Evolutionary conservation across 2,797 vertebrate species (phyloP).

Genomic region (Gorsachius magnificus): DNA sequence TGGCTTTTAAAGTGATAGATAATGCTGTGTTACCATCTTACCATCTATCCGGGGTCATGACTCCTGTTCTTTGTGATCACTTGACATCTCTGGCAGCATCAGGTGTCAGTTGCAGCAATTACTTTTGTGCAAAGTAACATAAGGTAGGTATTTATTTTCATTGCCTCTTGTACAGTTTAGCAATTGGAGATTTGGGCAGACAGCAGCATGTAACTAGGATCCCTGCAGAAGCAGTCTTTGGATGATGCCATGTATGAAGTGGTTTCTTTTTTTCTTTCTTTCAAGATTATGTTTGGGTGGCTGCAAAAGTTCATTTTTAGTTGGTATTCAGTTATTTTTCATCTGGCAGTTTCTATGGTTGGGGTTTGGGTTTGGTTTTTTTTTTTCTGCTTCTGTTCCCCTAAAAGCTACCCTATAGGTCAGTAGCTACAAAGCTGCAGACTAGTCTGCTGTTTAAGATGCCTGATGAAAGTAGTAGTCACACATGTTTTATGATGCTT

Average conservation of each 20-base stretch:
- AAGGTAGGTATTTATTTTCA: neutral
- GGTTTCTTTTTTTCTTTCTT: neutral
- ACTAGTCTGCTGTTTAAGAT: neutral
- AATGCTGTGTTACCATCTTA: neutral
- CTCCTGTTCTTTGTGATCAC: neutral
- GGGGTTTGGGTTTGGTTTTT: neutral
- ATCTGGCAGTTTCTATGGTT: neutral
- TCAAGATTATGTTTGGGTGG: neutral
- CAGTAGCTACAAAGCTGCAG: neutral
- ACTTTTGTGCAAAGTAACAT: neutral
- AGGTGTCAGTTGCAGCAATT: neutral
- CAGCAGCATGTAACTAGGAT: neutral
- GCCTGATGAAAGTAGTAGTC: neutral
- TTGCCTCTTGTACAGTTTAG: neutral
- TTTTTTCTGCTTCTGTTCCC: neutral
- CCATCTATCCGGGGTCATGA: neutral
- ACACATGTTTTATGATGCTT: neutral
- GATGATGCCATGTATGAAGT: neutral
- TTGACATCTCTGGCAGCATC: neutral
- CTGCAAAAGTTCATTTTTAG: neutral
- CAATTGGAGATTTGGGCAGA: neutral
- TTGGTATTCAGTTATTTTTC: neutral
- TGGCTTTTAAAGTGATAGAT: neutral
- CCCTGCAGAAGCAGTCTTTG: neutral
- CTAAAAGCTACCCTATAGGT: neutral